phyloP scores from a whole-genome alignment of 2,113 vertebrate genomes.

The Podarcis muralis region DNA sequence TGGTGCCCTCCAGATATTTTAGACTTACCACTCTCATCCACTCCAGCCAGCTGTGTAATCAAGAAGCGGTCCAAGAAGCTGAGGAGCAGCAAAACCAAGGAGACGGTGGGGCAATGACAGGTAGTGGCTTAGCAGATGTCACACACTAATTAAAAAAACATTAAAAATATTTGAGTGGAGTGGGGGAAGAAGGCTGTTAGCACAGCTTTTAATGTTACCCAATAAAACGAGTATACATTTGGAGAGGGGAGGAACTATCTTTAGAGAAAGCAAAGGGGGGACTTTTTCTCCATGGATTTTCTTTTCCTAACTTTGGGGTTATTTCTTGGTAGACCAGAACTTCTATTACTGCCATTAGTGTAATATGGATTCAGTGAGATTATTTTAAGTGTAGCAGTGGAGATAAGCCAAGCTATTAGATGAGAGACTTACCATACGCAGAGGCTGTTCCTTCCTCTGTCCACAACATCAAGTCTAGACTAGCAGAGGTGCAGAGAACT shows the following conservation, averaged over 20 bases:
- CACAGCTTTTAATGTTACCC: rapidly evolving
- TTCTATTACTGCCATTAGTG: constrained; percentile 53
- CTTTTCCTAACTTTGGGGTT: constrained; percentile 34
- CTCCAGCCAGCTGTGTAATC: too few relatives aligned
- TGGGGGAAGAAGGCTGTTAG: background rate
- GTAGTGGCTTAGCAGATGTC: background rate
- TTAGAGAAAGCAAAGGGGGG: background rate
- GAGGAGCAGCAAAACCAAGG: background rate
- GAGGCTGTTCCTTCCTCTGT: background rate
- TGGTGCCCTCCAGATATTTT: too few relatives aligned
- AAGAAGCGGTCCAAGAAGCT: background rate
- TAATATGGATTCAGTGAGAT: constrained; percentile 30
- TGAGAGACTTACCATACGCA: background rate
- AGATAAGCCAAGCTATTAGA: constrained; percentile 51
- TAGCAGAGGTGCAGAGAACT: background rate
- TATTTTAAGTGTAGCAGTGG: constrained; percentile 64
- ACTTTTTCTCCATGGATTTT: background rate
- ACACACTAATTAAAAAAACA: background rate
- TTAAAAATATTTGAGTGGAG: background rate
- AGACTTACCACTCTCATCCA: background rate
- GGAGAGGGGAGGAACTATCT: background rate
- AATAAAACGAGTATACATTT: background rate
- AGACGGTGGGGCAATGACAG: too few relatives aligned
- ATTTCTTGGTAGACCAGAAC: constrained; percentile 46
- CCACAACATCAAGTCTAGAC: background rate